Evolutionary conservation across 2,888 invertebrate genomes (phyloP), one percentile per base, ranked within the genome.

Genomic region (Conus canariensis): DNA sequence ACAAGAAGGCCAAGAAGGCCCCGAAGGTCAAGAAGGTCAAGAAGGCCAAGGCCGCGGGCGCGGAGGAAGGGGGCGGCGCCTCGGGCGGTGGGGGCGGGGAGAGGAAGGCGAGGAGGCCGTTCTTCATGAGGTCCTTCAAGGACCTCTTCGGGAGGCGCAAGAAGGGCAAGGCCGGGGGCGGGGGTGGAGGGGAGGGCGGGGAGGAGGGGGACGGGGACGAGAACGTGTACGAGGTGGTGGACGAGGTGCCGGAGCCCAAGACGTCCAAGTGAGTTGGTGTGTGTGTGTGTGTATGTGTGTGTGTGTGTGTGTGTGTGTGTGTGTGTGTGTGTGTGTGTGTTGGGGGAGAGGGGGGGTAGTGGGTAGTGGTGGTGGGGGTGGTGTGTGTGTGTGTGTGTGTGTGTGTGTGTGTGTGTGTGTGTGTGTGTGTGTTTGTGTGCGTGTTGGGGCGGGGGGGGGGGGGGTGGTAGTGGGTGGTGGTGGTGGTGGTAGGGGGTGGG

Each of bases 211-310:
- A 82, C 16, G 30, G 82, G 22, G 60, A 74, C n/a, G 30, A 74
- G 45, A 87, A 87, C 25, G 58, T 87, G 58, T 87, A 87, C 74
- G 87, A 87, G 87, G 14, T 74, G 25, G 87, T 87, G 87, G 87
- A 74, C 56, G 8, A 12, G 60, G 60, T 9, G 14, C n/a, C 25
- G 8, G 67, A 86, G 67, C 30, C 86, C 9, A 22, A 25, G 30
- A 80, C 14, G 58, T 58, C 56, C 56, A 83, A 58, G 82, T 83
- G 82, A 83, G 82, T 45, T 14, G 5, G 56, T 22, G 8, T 58
- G 82, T 83, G 8, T 58, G n/a, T 83, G n/a, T 83, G 9, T 56
- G 70, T 70, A n/a, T 70, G 19, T 70, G 70, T 70, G 45, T 45
- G 45, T 45, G 70, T 70, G 16, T 70, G 70, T 70, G 22, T 70